phyloP scores from a whole-genome alignment of 1,140 invertebrate genomes.

The Drosophila bocki region DNA sequence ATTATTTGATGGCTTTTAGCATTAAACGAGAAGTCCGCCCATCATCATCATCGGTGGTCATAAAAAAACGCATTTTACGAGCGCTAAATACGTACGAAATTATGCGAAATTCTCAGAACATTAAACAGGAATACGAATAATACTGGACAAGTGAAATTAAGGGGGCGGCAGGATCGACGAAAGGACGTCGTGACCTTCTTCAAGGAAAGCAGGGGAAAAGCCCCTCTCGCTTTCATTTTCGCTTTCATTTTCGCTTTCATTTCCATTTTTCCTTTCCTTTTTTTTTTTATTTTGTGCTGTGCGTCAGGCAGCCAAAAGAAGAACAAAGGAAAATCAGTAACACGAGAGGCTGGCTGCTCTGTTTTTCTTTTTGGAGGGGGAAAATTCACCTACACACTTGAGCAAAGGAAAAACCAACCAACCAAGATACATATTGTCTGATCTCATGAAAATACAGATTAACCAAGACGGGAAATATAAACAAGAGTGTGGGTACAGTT shows the following conservation, averaged over 20 bases:
- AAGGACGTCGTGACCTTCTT: conserved; percentile 67
- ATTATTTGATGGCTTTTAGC: conserved; percentile 8
- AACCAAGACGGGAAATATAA: conserved; percentile 20
- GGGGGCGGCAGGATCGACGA: conserved; percentile 6
- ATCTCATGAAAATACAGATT: conserved; percentile 26
- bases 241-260: conserved; percentile 26
- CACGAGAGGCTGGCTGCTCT: conserved; percentile 22
- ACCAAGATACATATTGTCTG: conserved; percentile 39
- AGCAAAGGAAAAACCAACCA: conserved; percentile 11
- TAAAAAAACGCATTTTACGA: conserved; percentile 49
- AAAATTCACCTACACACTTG: conserved; percentile 23
- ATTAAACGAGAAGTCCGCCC: conserved; percentile 14
- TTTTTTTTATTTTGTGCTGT: conserved; percentile 14
- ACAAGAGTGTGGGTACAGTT: conserved; percentile 42
- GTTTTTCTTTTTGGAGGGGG: conserved; percentile 1
- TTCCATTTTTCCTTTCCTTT: conserved; percentile 7
- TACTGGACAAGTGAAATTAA: conserved; percentile 33
- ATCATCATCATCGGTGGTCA: conserved; percentile 2
- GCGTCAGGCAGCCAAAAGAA: conserved; percentile 29
- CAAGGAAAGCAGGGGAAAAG: conserved; percentile 61
- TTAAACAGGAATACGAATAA: conserved; percentile 30
- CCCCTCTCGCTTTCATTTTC: conserved; percentile 16
- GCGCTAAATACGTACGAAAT: conserved; percentile 46
- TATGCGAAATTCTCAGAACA: conserved; percentile 57
- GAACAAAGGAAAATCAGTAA: conserved; percentile 41